phyloP scores from a whole-genome alignment of 2,797 vertebrate species.

The Lycodopsis pacificus region DNA sequence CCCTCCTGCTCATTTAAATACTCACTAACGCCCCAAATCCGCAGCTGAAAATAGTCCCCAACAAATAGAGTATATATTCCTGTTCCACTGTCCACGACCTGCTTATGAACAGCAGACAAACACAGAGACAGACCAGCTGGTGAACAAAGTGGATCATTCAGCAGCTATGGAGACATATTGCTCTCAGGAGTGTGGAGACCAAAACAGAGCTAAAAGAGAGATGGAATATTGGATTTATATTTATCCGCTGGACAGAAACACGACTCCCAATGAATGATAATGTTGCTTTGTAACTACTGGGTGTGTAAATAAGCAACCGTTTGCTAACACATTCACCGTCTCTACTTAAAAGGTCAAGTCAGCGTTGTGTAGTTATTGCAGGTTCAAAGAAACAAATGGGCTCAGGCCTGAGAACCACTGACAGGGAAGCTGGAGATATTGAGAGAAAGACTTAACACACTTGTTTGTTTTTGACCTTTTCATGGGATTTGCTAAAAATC shows the following conservation, averaged over 20 bases:
- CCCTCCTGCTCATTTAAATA: constrained; percentile 28
- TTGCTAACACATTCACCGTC: neutral
- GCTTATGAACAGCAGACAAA: neutral
- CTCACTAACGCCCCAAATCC: constrained; percentile 2
- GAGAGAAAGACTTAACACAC: neutral
- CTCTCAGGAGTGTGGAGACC: constrained; percentile 6
- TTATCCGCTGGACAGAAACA: neutral
- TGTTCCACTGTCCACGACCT: neutral
- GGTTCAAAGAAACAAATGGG: neutral
- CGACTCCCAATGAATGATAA: neutral
- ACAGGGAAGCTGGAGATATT: too few species aligned
- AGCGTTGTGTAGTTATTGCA: neutral
- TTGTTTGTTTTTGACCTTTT: neutral
- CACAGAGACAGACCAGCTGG: neutral
- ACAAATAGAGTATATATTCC: constrained; percentile 11
- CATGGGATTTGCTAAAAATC: neutral
- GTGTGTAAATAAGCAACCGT: neutral
- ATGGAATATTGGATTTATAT: neutral
- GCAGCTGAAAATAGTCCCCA: constrained; percentile 20
- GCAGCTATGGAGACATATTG: constrained; percentile 4
- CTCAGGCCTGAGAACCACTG: too few species aligned
- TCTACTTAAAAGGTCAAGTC: neutral
- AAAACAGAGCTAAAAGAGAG: constrained; percentile 6
- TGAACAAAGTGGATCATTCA: neutral
- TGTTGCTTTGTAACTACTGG: neutral